Evolutionary conservation across 2,797 vertebrate species (phyloP).

Genomic region (Lycodopsis pacificus): DNA sequence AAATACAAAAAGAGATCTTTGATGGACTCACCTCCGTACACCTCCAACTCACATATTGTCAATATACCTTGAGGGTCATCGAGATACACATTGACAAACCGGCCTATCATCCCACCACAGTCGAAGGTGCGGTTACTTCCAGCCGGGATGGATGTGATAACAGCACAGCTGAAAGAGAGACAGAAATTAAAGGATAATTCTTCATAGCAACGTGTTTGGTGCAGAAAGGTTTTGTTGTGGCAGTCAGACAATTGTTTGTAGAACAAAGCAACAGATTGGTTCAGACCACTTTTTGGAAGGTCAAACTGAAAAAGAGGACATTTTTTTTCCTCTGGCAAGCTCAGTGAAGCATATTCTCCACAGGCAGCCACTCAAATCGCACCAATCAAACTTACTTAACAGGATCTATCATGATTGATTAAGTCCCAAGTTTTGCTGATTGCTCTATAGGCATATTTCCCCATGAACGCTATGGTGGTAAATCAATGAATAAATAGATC

Average conservation of each 20-base stretch:
- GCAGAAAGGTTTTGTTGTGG: not conserved
- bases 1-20: not conserved
- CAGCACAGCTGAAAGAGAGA: not conserved
- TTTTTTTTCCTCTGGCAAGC: not conserved
- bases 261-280: not conserved
- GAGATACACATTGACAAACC: not conserved
- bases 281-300: not conserved
- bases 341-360: not conserved
- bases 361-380: not conserved
- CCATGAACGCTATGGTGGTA: too few relatives aligned
- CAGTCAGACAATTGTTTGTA: not conserved
- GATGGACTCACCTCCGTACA: conserved; percentile 1
- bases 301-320: not conserved
- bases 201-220: not conserved
- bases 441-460: too few relatives aligned
- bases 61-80: fast-evolving
- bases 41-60: conserved; percentile 4
- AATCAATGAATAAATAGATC: not conserved
- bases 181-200: not conserved
- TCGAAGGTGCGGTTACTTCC: fast-evolving
- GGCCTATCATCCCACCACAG: conserved; percentile 22
- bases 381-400: not conserved
- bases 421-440: not conserved
- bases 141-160: not conserved
- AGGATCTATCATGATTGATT: not conserved